Evolutionary conservation across 2,797 vertebrate genomes (phyloP).

Genomic region (Aselliscus stoliczkanus): DNA sequence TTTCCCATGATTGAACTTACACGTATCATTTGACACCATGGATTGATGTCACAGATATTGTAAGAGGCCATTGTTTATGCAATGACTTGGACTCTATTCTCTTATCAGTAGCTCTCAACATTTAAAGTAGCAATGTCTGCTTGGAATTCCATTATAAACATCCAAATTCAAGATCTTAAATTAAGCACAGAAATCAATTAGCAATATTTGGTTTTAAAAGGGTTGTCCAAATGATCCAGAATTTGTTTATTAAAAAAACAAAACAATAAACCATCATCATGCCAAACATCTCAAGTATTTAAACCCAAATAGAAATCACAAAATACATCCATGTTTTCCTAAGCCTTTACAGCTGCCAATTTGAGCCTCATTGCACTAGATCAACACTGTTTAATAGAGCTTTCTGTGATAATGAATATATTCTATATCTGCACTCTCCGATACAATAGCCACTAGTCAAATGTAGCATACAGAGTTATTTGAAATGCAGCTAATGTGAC

Average conservation of each 20-base stretch:
- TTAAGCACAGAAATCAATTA: background rate
- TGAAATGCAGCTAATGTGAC: background rate
- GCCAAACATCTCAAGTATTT: background rate
- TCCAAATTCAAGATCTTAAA: background rate
- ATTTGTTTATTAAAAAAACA: background rate
- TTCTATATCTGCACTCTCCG: background rate
- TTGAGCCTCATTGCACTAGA: background rate
- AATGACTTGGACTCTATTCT: background rate
- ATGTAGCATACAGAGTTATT: background rate
- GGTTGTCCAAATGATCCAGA: background rate
- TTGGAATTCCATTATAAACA: background rate
- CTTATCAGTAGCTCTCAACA: background rate
- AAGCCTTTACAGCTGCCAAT: background rate
- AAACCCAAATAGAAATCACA: background rate
- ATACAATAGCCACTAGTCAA: background rate
- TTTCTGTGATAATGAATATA: background rate
- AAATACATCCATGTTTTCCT: background rate
- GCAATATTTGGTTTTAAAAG: background rate
- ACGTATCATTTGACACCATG: background rate
- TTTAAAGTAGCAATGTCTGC: background rate
- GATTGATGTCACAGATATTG: background rate
- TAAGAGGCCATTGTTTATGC: background rate
- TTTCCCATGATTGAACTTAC: background rate
- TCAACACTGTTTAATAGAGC: background rate
- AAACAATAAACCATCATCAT: no score